A percentile compares a stretch with the other conserved stretches of the same genome.
Evolutionary conservation across 2,888 invertebrate species (phyloP).

Genomic region (Perizoma flavofasciatum): DNA sequence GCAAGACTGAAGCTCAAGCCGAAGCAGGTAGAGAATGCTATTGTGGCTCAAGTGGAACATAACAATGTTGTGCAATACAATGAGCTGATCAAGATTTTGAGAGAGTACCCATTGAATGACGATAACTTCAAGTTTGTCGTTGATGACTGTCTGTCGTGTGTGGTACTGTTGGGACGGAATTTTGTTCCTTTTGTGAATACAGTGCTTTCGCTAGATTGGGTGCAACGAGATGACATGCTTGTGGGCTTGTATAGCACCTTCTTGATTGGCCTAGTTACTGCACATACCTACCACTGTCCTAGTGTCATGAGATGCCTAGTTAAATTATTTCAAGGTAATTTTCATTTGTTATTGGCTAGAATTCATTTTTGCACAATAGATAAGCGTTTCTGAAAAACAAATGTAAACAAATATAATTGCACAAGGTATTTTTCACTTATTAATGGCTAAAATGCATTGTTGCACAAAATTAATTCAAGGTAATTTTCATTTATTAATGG

Average conservation of each 20-base stretch:
- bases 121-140: conserved; percentile 69
- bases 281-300: conserved; percentile 75
- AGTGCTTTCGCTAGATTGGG: conserved; percentile 71
- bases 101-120: conserved; percentile 69
- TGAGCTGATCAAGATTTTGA: conserved; percentile 74
- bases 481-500: conserved; percentile 39
- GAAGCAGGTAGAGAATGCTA: conserved; percentile 73
- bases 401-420: too few relatives aligned
- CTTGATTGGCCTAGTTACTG: conserved; percentile 68
- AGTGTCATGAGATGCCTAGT: conserved; percentile 65
- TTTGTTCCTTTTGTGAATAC: conserved; percentile 67
- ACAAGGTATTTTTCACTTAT: too few relatives aligned
- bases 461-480: conserved; percentile 76
- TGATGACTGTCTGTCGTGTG: conserved; percentile 70
- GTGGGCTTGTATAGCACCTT: conserved; percentile 66
- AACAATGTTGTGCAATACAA: conserved; percentile 65
- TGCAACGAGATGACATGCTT: conserved; percentile 55
- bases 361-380: conserved; percentile 1
- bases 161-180: conserved; percentile 68
- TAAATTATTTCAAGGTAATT: conserved; percentile 72
- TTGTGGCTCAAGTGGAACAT: conserved; percentile 65
- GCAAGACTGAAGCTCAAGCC: conserved; percentile 71
- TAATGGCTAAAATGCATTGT: too few relatives aligned
- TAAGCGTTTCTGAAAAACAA: conserved; percentile 4
- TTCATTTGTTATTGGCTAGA: background rate